These are phyloP conservation scores for Spodoptera exigua DNA, from an alignment of 2,888 invertebrate species.

Conservation along the genomic window DNA sequence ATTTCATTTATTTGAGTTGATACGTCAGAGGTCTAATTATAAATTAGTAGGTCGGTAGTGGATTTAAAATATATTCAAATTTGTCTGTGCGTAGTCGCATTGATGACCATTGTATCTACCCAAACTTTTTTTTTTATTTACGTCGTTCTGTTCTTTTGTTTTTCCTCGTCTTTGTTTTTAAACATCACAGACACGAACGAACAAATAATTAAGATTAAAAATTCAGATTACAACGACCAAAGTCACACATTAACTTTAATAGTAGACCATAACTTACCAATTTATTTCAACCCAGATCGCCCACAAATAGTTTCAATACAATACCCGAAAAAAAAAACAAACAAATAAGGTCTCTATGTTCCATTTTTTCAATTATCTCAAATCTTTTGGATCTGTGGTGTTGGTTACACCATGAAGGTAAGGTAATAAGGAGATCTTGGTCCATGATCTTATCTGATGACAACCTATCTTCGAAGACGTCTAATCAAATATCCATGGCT, in stretches of 20 bases:
- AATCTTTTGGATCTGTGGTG: slow-evolving; percentile 74
- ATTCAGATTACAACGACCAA: too few relatives aligned
- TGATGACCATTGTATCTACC: too few relatives aligned
- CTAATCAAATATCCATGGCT: slow-evolving; percentile 70
- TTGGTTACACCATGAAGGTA: slow-evolving; percentile 73
- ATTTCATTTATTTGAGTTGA: too few relatives aligned
- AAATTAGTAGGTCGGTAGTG: too few relatives aligned
- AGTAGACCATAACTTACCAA: slow-evolving; percentile 1
- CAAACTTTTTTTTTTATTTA: too few relatives aligned
- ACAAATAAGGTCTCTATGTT: slow-evolving; percentile 64
- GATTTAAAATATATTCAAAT: too few relatives aligned
- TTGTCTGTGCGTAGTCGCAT: too few relatives aligned
- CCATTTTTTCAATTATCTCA: slow-evolving; percentile 71
- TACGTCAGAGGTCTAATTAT: too few relatives aligned
- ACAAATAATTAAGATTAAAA: too few relatives aligned
- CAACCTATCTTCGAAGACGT: slow-evolving; percentile 68
- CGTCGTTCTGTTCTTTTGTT: too few relatives aligned
- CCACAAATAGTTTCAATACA: slow-evolving; percentile 23
- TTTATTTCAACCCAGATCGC: slow-evolving; percentile 21
- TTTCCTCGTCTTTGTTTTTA: too few relatives aligned
- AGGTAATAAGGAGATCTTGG: slow-evolving; percentile 55
- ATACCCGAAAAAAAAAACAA: slow-evolving; percentile 50
- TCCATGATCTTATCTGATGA: slow-evolving; percentile 73
- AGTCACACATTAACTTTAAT: background rate
- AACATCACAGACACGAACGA: too few relatives aligned